Evolutionary conservation across 2,113 vertebrate genomes (phyloP).

Genomic region (Plecturocebus donacophilus): DNA sequence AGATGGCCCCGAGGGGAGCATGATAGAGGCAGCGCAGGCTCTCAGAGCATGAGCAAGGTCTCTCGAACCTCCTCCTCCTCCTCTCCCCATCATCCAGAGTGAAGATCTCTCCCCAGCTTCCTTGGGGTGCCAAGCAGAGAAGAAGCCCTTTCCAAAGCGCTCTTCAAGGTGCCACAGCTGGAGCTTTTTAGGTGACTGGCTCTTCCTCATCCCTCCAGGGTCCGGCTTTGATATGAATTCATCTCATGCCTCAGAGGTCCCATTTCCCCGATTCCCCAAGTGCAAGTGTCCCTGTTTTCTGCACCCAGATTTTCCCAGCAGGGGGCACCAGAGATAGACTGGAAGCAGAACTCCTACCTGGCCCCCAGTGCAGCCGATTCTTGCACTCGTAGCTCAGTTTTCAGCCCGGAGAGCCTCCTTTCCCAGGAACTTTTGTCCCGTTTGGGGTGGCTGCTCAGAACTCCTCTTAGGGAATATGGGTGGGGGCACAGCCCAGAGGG

Average conservation of each 20-base stretch:
- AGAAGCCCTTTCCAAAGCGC: not conserved
- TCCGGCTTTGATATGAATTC: not conserved
- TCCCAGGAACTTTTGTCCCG: not conserved
- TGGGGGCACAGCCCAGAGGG: not conserved
- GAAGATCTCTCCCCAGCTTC: not conserved
- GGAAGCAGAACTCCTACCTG: not conserved
- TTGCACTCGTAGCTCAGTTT: not conserved
- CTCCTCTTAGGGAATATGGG: not conserved
- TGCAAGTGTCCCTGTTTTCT: not conserved
- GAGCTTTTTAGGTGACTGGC: not conserved
- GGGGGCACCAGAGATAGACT: constrained; percentile 33
- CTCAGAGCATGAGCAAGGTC: not conserved
- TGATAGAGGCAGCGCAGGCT: not conserved
- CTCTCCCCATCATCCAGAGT: not conserved
- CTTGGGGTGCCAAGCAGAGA: not conserved
- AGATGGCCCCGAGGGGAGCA: not conserved
- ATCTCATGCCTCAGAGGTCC: not conserved
- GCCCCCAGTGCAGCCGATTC: not conserved
- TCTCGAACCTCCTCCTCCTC: too few relatives aligned
- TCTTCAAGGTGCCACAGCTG: not conserved
- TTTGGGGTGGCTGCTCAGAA: not conserved
- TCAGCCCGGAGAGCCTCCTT: not conserved
- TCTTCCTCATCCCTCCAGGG: not conserved
- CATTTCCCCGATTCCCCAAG: not conserved
- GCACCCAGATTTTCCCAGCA: constrained; percentile 41